phyloP scores from a whole-genome alignment of 2,888 invertebrate genomes.

The Cosmia pyralina region DNA sequence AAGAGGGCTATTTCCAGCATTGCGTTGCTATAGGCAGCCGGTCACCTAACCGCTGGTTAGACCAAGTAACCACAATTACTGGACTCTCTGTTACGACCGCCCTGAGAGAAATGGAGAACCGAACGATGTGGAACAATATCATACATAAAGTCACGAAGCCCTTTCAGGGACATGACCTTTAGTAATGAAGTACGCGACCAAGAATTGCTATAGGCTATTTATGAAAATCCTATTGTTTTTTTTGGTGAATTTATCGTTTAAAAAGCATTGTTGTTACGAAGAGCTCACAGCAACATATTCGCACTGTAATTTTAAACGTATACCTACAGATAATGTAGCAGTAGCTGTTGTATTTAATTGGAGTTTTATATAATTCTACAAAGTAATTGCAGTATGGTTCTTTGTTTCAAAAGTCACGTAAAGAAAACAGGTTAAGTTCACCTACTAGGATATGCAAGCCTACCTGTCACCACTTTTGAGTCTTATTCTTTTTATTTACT shows the following conservation, averaged over 20 bases:
- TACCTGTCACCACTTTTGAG: background rate
- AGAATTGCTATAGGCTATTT: background rate
- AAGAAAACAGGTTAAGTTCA: conserved; percentile 7
- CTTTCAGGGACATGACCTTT: too few relatives aligned
- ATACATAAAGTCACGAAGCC: too few relatives aligned
- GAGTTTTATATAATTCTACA: background rate
- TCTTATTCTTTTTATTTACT: background rate
- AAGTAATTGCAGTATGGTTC: background rate
- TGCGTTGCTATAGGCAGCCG: too few relatives aligned
- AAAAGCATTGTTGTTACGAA: background rate
- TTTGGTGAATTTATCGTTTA: background rate
- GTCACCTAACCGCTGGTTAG: too few relatives aligned
- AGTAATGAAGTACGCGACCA: too few relatives aligned
- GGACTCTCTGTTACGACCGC: too few relatives aligned
- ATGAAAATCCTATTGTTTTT: background rate
- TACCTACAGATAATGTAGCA: background rate
- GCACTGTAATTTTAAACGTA: background rate
- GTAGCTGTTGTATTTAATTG: conserved; percentile 6
- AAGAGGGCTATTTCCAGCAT: background rate
- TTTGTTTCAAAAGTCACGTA: conserved; percentile 7
- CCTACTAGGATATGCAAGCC: background rate
- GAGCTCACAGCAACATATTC: background rate
- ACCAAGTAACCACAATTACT: too few relatives aligned
- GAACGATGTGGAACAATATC: too few relatives aligned
- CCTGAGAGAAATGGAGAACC: too few relatives aligned